Evolutionary conservation across 2,797 vertebrate genomes (phyloP), one percentile per base, ranked within the genome.

Genomic region (Sebastes taczanowskii): DNA sequence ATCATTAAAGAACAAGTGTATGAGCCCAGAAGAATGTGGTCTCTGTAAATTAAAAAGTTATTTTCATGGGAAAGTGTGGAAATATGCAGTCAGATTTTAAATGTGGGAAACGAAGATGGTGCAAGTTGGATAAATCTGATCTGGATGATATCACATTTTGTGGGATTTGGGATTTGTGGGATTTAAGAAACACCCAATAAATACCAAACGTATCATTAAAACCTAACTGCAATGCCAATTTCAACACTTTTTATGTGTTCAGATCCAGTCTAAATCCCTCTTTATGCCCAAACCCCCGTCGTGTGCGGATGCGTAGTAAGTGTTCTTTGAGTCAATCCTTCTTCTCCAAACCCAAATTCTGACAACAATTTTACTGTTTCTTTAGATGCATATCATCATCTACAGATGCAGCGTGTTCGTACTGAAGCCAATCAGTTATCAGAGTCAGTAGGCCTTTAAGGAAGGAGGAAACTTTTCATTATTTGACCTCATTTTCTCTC

Each of bases 391-490:
- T 11, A n/a, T 73, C 60, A 13, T 58, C 42, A 62, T 63, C 52
- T 18, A 49, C 35, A 3, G 66, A 27, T 9, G 4, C 35, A 30
- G 38, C 30, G 25, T 32, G 61, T 71, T 75, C 49, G 13, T 27
- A 67, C 61, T 66, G 29, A 30, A 55, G 64, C 53, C 27, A 58
- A 11, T 68, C 11, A n/a, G 52, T 55, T 65, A 61, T 55, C 8
- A 3, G 35, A 63, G 30, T 55, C 64, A 42, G 14, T 3, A 1
- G 27, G 2, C 30, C 42, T 64, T 59, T 5, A 22, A n/a, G 67
- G 16, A 46, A 46, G 42, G 42, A 78, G 85, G 85, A 90, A 85
- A 65, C 84, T 1, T 85, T 71, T 90, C 69, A 79, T 83, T 82
- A 10, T 80, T 74, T 72, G 30, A 71, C 74, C 76, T 75, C 34